Base-by-base conservation (phyloP, 1,140 invertebrate genomes). In the Atta texana region DNA sequence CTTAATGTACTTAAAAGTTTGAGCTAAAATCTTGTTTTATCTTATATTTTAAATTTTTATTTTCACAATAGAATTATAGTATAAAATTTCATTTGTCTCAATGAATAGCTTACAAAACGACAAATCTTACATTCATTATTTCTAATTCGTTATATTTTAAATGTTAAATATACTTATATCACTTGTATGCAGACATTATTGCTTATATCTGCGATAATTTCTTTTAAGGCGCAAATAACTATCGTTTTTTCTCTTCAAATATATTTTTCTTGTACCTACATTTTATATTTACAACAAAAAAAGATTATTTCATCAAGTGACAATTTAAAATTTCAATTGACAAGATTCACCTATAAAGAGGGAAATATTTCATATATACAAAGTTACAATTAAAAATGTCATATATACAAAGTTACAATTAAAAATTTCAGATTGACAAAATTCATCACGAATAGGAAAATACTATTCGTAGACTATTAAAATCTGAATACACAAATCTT, bases 101-200 rank as follows among this genome's bases (percentile, higher is more conserved):
- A 76, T 87, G 86, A 85, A 86, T 90, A 76, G 6, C 72, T 85
- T 61, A 89, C 31, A 91, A 85, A 87, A 77, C 85, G 81, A 80
- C 87, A 71, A 72, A 86, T 88, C 69, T 89, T 78, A 80, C 31
- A 63, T 39, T 76, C 28, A 59, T 80, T 88, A 61, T 63, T 72
- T 14, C 72, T 89, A 89, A 89, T 87, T 87, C 61, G 61, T 77
- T 63, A 89, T 57, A 5, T 31, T 75, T 88, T 89, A 86, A 85
- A 80, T 71, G 44, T 88, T 89, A 89, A 82, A 89, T 90, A 90
- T 78, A 90, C 76, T 89, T 87, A 57, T 90, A 89, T 90, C 88
- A 90, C 88, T 90, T 89, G 88, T 69, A 31, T 53, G 82, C 69
- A 82, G 69, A 77, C 53, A 68, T 85, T 55, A 39, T 63, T 82